Base-by-base conservation (phyloP, 2,888 invertebrate genomes). In the Tillus elongatus region DNA sequence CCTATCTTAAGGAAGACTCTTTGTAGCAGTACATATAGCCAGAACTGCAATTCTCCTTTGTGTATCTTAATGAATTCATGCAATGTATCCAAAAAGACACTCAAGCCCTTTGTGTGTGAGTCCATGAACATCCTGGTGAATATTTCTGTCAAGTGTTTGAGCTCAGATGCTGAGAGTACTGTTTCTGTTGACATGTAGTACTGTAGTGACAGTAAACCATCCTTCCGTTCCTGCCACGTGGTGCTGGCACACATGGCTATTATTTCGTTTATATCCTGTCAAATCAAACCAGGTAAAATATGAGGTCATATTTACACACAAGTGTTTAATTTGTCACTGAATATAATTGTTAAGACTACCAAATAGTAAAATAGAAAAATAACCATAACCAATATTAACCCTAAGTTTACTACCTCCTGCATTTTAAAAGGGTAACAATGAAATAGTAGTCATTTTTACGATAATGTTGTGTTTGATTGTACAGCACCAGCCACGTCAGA, bases 51-150 rank as follows among this genome's bases (percentile, higher is more conserved):
- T 58, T 95, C 91, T 45, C 77, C 77, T 58, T 83, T 82, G 66
- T 97, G 91, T 26, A 83, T 78, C 43, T 80, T 71, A 36, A 97
- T 80, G 54, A 96, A 72, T 60, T 93, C 93, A 54, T 87, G 86
- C 27, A 97, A 77, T 0, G 92, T 88, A 61, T 97, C 97, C 59
- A 96, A 70, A 64, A 95, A 91, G 41, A 95, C 69, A 32, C 88
- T 86, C 68, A 96, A 87, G 48, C 93, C 92, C 70, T 90, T 86
- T 52, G 93, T 78, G 69, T 96, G 90, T 2, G 92, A 88, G 66
- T 97, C 96, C 75, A 92, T 91, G 63, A 97, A 95, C 89, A 96
- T 91, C 69, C 90, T 86, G 43, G 90, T 86, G 57, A 95, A 88
- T 43, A 91, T 82, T 52, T 96, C 95, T 0, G 91, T 87, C n/a